A percentile compares a stretch with the other conserved stretches of the same genome.
These are phyloP conservation scores for Sardina pilchardus DNA, from an alignment of 2,113 vertebrate species.

Conservation along the genomic window DNA sequence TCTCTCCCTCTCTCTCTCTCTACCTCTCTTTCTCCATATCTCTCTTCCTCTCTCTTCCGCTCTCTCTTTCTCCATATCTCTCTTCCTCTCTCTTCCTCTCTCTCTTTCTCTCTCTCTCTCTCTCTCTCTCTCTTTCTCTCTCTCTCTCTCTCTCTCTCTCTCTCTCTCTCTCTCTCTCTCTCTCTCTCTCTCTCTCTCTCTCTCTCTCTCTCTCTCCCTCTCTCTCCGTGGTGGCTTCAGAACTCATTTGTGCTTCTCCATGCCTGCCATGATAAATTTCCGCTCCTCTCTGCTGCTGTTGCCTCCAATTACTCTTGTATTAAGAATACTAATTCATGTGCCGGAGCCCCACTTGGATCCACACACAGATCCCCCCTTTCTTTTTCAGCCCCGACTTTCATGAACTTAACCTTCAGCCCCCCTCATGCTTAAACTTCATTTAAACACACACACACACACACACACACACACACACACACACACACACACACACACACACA, in stretches of 20 bases:
- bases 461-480: no score
- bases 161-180: no score
- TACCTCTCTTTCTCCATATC: neutral
- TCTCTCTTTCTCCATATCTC: neutral
- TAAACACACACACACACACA: neutral
- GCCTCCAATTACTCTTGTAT: slow-evolving; percentile 76
- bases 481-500: no score
- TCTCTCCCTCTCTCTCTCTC: neutral
- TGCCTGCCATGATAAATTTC: slow-evolving; percentile 79
- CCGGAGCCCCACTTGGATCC: slow-evolving; percentile 71
- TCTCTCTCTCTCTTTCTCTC: no score
- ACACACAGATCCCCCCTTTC: slow-evolving; percentile 29
- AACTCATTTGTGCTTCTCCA: slow-evolving; percentile 75
- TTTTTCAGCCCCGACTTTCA: no score
- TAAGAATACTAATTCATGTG: slow-evolving; percentile 75
- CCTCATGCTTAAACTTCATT: neutral
- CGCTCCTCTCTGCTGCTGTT: slow-evolving; percentile 73
- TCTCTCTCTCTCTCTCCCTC: slow-evolving; percentile 37
- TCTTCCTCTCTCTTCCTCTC: neutral
- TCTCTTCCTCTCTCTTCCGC: neutral
- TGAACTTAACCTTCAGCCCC: neutral
- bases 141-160: no score
- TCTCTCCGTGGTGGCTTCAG: slow-evolving; percentile 56
- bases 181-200: no score
- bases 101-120: neutral